Conservation (phyloP, 2,797 vertebrate species). For the Dallia pectoralis region DNA sequence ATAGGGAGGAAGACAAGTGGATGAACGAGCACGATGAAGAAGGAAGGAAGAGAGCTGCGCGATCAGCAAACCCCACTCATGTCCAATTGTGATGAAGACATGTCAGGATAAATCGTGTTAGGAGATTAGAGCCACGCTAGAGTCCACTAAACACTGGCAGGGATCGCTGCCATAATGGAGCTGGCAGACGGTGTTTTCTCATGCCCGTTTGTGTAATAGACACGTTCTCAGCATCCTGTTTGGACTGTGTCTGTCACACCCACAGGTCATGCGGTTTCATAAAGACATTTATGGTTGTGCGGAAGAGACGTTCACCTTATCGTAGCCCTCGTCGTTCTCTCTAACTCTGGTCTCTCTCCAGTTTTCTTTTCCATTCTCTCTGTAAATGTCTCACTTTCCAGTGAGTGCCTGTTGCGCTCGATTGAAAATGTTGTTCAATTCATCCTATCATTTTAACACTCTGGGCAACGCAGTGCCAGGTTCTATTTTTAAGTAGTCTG, state of each 20-base stretch:
- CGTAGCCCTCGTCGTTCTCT: neutral
- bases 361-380: neutral
- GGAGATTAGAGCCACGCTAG: neutral
- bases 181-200: neutral
- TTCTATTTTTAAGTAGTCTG: neutral
- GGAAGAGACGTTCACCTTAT: neutral
- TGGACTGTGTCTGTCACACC: neutral
- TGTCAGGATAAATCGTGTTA: neutral
- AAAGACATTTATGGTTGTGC: neutral
- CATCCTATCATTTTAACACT: neutral
- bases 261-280: neutral
- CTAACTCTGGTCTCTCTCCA: neutral
- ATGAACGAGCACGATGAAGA: neutral
- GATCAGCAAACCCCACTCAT: neutral
- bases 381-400: neutral
- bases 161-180: neutral
- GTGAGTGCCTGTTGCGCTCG: neutral
- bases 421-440: neutral
- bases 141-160: neutral
- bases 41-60: neutral
- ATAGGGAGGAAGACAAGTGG: neutral
- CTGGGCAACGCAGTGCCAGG: neutral
- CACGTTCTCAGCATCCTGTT: neutral
- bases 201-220: neutral
- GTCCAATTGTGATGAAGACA: neutral